Conservation (phyloP, 2,888 invertebrate species). For the Zygogramma bicolorata region DNA sequence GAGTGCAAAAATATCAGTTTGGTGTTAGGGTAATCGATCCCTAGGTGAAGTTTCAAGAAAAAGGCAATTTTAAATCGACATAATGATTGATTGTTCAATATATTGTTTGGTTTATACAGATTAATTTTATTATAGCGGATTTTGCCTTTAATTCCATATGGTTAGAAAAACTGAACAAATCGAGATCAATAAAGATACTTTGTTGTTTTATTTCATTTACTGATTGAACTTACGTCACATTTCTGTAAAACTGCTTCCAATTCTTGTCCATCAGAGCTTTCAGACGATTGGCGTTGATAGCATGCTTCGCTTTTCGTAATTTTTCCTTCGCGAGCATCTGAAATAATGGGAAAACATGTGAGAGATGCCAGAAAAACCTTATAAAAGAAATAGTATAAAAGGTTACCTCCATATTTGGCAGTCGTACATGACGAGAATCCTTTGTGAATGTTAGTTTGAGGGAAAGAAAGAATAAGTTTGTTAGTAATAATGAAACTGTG, state of each 20-base stretch:
- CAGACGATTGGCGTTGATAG: conserved; percentile 46
- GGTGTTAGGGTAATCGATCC: no score
- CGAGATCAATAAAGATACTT: no score
- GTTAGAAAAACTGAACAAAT: no score
- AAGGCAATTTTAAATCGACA: no score
- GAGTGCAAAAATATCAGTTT: no score
- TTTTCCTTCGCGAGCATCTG: conserved; percentile 37
- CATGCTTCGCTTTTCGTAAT: conserved; percentile 39
- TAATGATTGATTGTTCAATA: no score
- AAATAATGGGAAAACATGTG: background rate
- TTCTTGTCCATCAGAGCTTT: conserved; percentile 53
- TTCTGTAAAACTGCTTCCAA: conserved; percentile 56
- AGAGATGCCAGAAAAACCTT: background rate
- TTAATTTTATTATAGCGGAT: no score
- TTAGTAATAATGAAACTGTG: background rate
- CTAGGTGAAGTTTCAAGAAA: no score
- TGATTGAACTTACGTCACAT: conserved; percentile 51
- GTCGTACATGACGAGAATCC: background rate
- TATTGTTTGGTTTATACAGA: no score
- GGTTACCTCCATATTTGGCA: background rate
- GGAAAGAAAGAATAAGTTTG: background rate
- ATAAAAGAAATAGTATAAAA: background rate
- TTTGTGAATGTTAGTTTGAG: background rate
- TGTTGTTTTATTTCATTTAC: no score
- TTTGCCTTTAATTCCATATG: no score